A percentile compares a stretch with the other conserved stretches of the same genome.
Evolutionary conservation across 2,113 vertebrate species (phyloP).

Genomic region (Centrocercus urophasianus): DNA sequence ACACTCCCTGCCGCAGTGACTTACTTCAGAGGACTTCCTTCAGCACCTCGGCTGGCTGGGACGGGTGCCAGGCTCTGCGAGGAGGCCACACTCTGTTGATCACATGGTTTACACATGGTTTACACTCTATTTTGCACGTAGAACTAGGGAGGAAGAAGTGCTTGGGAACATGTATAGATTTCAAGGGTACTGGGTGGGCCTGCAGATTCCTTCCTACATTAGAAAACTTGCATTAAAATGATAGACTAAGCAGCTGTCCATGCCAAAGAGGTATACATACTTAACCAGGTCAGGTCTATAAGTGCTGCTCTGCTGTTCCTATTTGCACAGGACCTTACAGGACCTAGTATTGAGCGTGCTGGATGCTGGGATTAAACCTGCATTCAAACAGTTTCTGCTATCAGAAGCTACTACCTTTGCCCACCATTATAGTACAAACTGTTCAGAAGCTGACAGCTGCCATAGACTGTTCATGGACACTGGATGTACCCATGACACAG

Average conservation of each 20-base stretch:
- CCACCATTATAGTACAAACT: not conserved
- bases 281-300: constrained; percentile 22
- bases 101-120: constrained; percentile 71
- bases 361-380: not conserved
- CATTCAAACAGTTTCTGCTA: not conserved
- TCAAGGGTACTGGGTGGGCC: constrained; percentile 75
- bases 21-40: constrained; percentile 62
- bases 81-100: constrained; percentile 26
- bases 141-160: constrained; percentile 58
- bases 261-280: constrained; percentile 35
- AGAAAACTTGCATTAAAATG: constrained; percentile 63
- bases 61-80: constrained; percentile 29
- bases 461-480: not conserved
- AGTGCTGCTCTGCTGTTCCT: not conserved
- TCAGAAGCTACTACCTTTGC: not conserved
- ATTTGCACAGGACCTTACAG: not conserved
- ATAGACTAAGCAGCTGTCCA: constrained; percentile 75
- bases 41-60: constrained; percentile 55
- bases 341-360: constrained; percentile 4
- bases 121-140: constrained; percentile 73
- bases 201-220: constrained; percentile 66
- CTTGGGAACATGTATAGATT: constrained; percentile 72
- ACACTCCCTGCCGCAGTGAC: constrained; percentile 38
- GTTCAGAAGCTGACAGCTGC: not conserved
- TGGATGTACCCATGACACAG: not conserved